Base-by-base conservation (phyloP, 2,113 vertebrate genomes). In the Agelaius phoeniceus region DNA sequence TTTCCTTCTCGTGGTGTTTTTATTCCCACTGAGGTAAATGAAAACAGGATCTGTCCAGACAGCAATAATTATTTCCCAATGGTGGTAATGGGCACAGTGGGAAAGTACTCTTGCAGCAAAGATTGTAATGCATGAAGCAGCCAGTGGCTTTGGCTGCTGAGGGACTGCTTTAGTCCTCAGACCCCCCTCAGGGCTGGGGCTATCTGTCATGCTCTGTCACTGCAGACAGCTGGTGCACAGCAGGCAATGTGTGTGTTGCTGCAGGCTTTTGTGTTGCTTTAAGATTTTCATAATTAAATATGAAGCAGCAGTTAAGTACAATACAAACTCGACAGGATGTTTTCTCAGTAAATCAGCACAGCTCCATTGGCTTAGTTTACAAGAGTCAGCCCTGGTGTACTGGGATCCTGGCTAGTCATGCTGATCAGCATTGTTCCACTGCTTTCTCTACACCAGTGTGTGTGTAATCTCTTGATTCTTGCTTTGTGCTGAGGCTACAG, bases 221-320 rank as follows among this genome's bases (percentile, higher is more conserved):
- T 92, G 83, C 86, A 89, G 93, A 84, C 95, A 97, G 89, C 93
- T 84, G 86, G 77, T 17, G 58, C 89, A 15, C 95, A 94, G 94
- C 89, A 76, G 77, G 94, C 15, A 1, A 22, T 0, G 0, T 13
- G 89, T 84, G 61, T 82, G 57, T 72, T 81, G 83, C 86, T 94
- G 44, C 23, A 68, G 66, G 84, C 87, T 92, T 92, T 94, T 94
- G 81, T 89, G 77, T 73, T 58, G 61, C 80, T 91, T 92, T 91
- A 92, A 72, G 80, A 20, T 49, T 94, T 86, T 87, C 87, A 37
- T 82, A 94, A 93, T 95, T 91, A 82, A 94, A 94, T 87, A 89
- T 23, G 81, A 87, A 92, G 78, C 62, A 82, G 69, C 54, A 54
- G 93, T 89, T 91, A 52, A 81, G 73, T 18, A 72, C 35, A 84